phyloP scores from a whole-genome alignment of 2,888 invertebrate species.

The Drosophila helvetica region DNA sequence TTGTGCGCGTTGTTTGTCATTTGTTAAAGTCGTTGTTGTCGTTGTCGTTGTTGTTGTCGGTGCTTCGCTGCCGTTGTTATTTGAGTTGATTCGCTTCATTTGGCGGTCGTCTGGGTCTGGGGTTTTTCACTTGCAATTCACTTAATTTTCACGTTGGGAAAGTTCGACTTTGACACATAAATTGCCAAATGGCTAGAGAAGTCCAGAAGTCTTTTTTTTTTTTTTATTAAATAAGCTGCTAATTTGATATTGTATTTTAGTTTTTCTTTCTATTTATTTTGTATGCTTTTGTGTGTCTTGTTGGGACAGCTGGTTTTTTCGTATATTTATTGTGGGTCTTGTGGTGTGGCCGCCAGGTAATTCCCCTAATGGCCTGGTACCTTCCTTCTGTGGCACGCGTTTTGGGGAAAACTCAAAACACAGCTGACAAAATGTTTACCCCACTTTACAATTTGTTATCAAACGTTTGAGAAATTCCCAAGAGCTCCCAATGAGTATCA shows the following conservation, averaged over 20 bases:
- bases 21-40: slow-evolving; percentile 6
- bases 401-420: slow-evolving; percentile 15
- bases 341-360: slow-evolving; percentile 35
- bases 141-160: slow-evolving; percentile 48
- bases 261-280: slow-evolving; percentile 22
- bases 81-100: slow-evolving; percentile 42
- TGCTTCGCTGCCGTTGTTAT: slow-evolving; percentile 1
- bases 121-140: slow-evolving; percentile 35
- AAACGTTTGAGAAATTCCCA: not conserved
- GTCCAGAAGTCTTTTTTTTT: slow-evolving; percentile 33
- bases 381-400: slow-evolving; percentile 44
- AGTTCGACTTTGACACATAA: slow-evolving; percentile 24
- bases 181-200: slow-evolving; percentile 23
- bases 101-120: slow-evolving; percentile 47
- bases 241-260: slow-evolving; percentile 41
- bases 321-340: slow-evolving; percentile 19
- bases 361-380: slow-evolving; percentile 59
- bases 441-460: slow-evolving; percentile 5
- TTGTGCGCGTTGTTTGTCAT: slow-evolving; percentile 42
- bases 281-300: slow-evolving; percentile 32
- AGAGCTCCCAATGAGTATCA: not conserved
- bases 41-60: not conserved
- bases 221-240: slow-evolving; percentile 14
- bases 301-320: slow-evolving; percentile 50
- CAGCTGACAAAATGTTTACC: slow-evolving; percentile 15